Evolutionary conservation across 2,113 vertebrate genomes (phyloP).

Genomic region (Melanerpes formicivorus): DNA sequence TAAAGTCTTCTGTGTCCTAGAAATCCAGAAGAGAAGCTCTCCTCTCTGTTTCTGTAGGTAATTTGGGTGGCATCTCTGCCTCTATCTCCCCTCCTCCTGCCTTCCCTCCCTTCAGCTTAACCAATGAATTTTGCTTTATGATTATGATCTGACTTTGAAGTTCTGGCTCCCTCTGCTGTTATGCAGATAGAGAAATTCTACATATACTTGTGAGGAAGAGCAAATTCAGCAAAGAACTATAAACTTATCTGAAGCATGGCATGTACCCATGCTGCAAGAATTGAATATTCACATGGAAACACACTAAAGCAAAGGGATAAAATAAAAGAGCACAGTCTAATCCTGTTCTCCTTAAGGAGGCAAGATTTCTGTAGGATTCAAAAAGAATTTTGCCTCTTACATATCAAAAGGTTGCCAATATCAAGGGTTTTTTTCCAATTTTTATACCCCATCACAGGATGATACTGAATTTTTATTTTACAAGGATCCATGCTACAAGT

Average conservation of each 20-base stretch:
- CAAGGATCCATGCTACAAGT: background rate
- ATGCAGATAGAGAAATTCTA: background rate
- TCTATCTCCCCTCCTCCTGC: background rate
- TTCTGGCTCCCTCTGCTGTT: conserved; percentile 69
- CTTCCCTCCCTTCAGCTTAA: background rate
- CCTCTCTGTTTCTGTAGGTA: background rate
- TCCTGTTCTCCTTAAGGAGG: background rate
- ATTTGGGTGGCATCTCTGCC: conserved; percentile 1
- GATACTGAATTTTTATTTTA: background rate
- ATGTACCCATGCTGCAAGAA: rapidly evolving
- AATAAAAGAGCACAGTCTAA: background rate
- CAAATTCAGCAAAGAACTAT: background rate
- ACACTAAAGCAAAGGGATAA: background rate
- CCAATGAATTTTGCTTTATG: conserved; percentile 23
- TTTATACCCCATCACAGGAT: background rate
- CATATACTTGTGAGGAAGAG: background rate
- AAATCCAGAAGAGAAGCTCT: background rate
- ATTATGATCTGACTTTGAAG: background rate
- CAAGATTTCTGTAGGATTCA: background rate
- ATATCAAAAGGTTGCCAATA: background rate
- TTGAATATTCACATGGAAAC: background rate
- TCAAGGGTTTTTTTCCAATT: background rate
- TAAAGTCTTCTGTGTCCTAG: background rate
- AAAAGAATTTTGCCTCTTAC: background rate
- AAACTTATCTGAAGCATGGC: background rate